phyloP scores from a whole-genome alignment of 2,888 invertebrate genomes.

The Megaustenia siamemsis region DNA sequence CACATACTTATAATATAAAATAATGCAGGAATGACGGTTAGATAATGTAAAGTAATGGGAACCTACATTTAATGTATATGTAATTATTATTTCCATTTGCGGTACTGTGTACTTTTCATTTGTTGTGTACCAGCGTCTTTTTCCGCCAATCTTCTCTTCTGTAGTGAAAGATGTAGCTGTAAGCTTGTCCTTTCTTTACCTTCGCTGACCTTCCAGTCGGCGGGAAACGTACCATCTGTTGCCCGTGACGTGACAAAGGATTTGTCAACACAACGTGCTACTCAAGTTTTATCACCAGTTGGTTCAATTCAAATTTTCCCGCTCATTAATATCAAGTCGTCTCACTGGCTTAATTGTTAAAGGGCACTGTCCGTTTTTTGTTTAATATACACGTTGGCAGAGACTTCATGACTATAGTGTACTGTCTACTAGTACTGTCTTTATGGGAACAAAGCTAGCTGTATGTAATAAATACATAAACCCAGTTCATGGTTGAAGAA shows the following conservation, averaged over 20 bases:
- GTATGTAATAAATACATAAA: no score
- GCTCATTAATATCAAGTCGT: neutral
- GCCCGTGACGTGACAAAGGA: slow-evolving; percentile 7
- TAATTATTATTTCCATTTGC: neutral
- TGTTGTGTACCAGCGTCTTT: no score
- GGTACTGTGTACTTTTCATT: neutral
- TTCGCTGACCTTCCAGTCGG: slow-evolving; percentile 1
- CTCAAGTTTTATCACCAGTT: slow-evolving; percentile 19
- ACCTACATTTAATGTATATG: no score
- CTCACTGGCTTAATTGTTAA: neutral
- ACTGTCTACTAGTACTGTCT: no score
- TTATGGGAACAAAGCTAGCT: no score
- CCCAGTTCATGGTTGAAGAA: no score
- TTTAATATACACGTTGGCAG: no score
- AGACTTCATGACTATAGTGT: no score
- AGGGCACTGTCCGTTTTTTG: neutral
- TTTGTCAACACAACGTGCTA: slow-evolving; percentile 30
- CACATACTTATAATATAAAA: no score
- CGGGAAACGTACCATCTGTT: slow-evolving; percentile 36
- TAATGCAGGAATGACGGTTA: no score
- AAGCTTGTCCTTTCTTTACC: slow-evolving; percentile 43
- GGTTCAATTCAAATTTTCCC: slow-evolving; percentile 22
- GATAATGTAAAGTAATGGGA: no score
- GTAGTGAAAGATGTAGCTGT: neutral
- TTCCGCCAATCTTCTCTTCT: neutral